Evolutionary conservation across 1,140 invertebrate species (phyloP).

Genomic region (Caenorhabditis latens): DNA sequence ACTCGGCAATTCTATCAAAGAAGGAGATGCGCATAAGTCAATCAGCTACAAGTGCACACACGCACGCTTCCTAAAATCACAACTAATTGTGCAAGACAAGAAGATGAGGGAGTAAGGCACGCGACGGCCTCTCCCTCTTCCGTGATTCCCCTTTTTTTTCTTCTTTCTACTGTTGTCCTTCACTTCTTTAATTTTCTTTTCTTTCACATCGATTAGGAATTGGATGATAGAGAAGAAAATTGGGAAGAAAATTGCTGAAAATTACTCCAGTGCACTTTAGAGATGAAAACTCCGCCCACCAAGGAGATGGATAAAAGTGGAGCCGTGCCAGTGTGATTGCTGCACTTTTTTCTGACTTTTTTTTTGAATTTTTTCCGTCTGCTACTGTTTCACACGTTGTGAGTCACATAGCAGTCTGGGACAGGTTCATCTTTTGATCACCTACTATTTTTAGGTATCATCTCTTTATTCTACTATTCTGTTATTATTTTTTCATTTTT

Average conservation of each 20-base stretch:
- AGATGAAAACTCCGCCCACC: not conserved
- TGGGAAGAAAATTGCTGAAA: not conserved
- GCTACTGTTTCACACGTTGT: too few species aligned
- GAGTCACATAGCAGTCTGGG: too few species aligned
- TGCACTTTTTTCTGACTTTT: not conserved
- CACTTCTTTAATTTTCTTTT: not conserved
- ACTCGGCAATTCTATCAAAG: slow-evolving; percentile 52
- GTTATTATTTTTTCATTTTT: not conserved
- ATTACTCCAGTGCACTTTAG: not conserved
- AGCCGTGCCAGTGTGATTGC: not conserved
- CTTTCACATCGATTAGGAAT: slow-evolving; percentile 46
- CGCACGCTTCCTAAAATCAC: slow-evolving; percentile 38
- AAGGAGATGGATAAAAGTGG: too few species aligned
- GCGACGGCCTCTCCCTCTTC: slow-evolving; percentile 3
- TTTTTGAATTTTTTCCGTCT: not conserved
- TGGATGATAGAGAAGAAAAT: slow-evolving; percentile 11
- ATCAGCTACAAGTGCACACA: slow-evolving; percentile 48
- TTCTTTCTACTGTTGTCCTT: not conserved
- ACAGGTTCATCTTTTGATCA: not conserved
- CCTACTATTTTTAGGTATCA: not conserved
- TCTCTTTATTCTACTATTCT: not conserved
- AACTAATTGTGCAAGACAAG: slow-evolving; percentile 55
- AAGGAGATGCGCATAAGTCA: slow-evolving; percentile 54
- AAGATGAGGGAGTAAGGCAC: slow-evolving; percentile 42
- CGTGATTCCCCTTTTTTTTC: not conserved